A percentile compares a stretch with the other conserved stretches of the same genome.
Evolutionary conservation across 1,140 invertebrate genomes (phyloP).

Genomic region (Halictus rubicundus): DNA sequence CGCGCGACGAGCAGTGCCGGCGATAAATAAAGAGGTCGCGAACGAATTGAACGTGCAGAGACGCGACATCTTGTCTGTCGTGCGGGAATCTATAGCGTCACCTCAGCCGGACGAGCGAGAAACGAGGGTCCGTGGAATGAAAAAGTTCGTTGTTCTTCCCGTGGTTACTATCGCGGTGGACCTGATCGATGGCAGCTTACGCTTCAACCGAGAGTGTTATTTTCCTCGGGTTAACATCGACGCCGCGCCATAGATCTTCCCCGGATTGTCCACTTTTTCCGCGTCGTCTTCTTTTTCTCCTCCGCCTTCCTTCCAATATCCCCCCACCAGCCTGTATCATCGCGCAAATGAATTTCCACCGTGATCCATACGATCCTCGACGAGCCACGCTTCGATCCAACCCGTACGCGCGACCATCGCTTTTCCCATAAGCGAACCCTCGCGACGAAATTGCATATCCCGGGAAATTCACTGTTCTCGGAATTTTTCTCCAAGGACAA

Average conservation of each 20-base stretch:
- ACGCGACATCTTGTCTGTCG: no score
- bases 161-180: constrained; percentile 1
- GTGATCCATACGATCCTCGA: background rate
- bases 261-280: constrained; percentile 19
- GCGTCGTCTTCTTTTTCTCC: background rate
- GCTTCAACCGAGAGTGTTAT: constrained; percentile 33
- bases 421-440: background rate
- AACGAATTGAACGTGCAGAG: no score
- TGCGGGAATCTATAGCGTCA: no score
- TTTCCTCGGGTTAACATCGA: constrained; percentile 31
- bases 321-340: background rate
- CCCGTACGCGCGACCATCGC: no score
- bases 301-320: background rate
- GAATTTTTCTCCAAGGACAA: no score
- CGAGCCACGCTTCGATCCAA: background rate
- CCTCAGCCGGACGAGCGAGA: constrained; percentile 26
- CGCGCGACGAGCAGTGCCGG: no score
- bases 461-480: no score
- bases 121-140: constrained; percentile 39
- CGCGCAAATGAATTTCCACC: constrained; percentile 13
- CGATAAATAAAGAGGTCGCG: no score
- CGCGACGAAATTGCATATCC: no score
- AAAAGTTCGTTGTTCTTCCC: constrained; percentile 50
- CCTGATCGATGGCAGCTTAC: constrained; percentile 62
- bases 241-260: constrained; percentile 16